These are phyloP conservation scores for Deilephila elpenor DNA, from an alignment of 2,888 invertebrate genomes.

Conservation along the genomic window DNA sequence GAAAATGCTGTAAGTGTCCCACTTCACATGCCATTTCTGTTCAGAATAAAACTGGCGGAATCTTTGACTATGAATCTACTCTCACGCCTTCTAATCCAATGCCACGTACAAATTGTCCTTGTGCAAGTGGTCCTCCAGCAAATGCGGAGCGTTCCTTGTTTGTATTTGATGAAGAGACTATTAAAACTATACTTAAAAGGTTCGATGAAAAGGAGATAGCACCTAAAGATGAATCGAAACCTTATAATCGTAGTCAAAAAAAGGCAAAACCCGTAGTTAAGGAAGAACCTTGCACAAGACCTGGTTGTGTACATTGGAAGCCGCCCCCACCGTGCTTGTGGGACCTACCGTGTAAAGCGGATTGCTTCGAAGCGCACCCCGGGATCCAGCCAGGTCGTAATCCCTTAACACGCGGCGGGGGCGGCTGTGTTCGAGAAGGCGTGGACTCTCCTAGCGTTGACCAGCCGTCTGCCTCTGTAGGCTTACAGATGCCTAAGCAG, in stretches of 20 bases:
- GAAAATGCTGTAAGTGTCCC: slow-evolving; percentile 76
- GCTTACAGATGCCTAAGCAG: slow-evolving; percentile 41
- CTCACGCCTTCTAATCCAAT: neutral
- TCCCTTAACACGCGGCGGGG: slow-evolving; percentile 50
- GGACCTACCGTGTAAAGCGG: slow-evolving; percentile 75
- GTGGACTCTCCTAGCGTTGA: slow-evolving; percentile 21
- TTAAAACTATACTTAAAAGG: slow-evolving; percentile 56
- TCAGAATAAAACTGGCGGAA: slow-evolving; percentile 29
- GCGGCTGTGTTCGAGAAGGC: slow-evolving; percentile 1
- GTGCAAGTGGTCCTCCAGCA: slow-evolving; percentile 45
- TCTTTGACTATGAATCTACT: slow-evolving; percentile 4
- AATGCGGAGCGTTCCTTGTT: slow-evolving; percentile 50
- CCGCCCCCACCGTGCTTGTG: slow-evolving; percentile 75
- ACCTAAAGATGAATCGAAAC: slow-evolving; percentile 47
- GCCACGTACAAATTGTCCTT: slow-evolving; percentile 42
- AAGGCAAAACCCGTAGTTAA: slow-evolving; percentile 46
- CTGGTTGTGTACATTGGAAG: slow-evolving; percentile 72
- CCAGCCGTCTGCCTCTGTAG: slow-evolving; percentile 27
- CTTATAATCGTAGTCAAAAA: slow-evolving; percentile 55
- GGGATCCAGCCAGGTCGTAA: slow-evolving; percentile 67
- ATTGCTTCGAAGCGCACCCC: slow-evolving; percentile 70
- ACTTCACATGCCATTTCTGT: slow-evolving; percentile 40
- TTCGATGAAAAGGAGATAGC: slow-evolving; percentile 60
- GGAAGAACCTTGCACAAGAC: slow-evolving; percentile 67
- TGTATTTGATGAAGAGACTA: slow-evolving; percentile 61